A percentile compares a stretch with the other conserved stretches of the same genome.
These are phyloP conservation scores for Linepithema humile DNA, from an alignment of 1,140 invertebrate species.

Conservation along the genomic window DNA sequence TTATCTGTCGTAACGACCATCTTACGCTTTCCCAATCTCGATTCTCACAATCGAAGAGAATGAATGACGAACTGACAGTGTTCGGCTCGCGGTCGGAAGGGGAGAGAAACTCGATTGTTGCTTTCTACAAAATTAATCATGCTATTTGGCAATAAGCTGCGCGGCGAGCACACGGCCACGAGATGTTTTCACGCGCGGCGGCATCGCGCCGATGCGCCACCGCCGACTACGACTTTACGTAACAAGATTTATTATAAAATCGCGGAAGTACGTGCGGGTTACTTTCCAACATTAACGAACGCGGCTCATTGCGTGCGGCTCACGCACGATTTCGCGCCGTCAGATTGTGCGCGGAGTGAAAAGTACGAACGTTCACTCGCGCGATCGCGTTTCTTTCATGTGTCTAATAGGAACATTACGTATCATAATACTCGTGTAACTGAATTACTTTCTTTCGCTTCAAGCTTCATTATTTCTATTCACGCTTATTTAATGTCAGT, in stretches of 20 bases:
- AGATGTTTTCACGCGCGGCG: not conserved
- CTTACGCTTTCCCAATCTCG: not conserved
- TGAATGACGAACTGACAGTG: not conserved
- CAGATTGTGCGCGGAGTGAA: not conserved
- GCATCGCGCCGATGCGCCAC: not conserved
- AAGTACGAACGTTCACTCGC: not conserved
- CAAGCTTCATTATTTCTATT: not conserved
- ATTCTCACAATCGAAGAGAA: conserved; percentile 13
- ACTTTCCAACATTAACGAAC: conserved; percentile 27
- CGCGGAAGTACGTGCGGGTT: not conserved
- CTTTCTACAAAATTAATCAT: conserved; percentile 43
- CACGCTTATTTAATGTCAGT: not conserved
- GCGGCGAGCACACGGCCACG: not conserved
- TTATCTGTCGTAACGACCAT: not conserved
- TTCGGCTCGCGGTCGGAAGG: not conserved
- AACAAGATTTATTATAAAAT: conserved; percentile 39
- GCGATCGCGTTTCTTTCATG: not conserved
- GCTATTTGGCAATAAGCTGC: conserved; percentile 29
- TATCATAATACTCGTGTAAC: not conserved
- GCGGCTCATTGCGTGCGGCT: conserved; percentile 1
- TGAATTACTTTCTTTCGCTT: not conserved
- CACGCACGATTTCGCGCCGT: not conserved
- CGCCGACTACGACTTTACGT: not conserved
- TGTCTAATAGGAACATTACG: not conserved
- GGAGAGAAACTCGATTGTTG: conserved; percentile 24